Evolutionary conservation across 1,140 invertebrate genomes (phyloP).

Genomic region (Chelonus insularis): DNA sequence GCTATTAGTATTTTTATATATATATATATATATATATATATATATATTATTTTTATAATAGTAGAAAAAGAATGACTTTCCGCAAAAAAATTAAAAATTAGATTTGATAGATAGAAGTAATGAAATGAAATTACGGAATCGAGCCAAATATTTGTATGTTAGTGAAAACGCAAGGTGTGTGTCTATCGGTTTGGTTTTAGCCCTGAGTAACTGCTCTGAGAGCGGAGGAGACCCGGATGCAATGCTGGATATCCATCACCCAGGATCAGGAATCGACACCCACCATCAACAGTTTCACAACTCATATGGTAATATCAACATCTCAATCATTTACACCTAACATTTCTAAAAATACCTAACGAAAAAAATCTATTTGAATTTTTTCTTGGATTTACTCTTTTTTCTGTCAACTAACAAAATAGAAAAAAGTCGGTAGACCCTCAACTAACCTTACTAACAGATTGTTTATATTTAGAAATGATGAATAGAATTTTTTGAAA

Average conservation of each 20-base stretch:
- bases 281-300: conserved; percentile 61
- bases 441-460: too few relatives aligned
- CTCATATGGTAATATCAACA: conserved; percentile 60
- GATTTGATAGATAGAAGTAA: conserved; percentile 7
- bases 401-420: too few relatives aligned
- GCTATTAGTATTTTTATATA: too few relatives aligned
- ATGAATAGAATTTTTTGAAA: too few relatives aligned
- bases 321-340: conserved; percentile 28
- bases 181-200: conserved; percentile 64
- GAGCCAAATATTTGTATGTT: conserved; percentile 10
- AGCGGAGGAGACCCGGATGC: conserved; percentile 57
- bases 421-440: too few relatives aligned
- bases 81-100: conserved; percentile 1
- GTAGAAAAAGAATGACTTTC: conserved; percentile 16
- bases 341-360: too few relatives aligned
- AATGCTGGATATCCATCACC: conserved; percentile 59
- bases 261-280: conserved; percentile 56
- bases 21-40: too few relatives aligned
- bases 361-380: too few relatives aligned
- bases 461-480: too few relatives aligned
- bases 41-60: too few relatives aligned
- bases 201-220: conserved; percentile 61
- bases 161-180: conserved; percentile 60
- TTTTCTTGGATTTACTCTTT: too few relatives aligned
- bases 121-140: conserved; percentile 1